Percentiles rank a stretch among this genome's conserved stretches.
These are phyloP conservation scores for Epizoanthus ramosus DNA, from an alignment of 92 coral and sea anemone species.

Conservation along the genomic window DNA sequence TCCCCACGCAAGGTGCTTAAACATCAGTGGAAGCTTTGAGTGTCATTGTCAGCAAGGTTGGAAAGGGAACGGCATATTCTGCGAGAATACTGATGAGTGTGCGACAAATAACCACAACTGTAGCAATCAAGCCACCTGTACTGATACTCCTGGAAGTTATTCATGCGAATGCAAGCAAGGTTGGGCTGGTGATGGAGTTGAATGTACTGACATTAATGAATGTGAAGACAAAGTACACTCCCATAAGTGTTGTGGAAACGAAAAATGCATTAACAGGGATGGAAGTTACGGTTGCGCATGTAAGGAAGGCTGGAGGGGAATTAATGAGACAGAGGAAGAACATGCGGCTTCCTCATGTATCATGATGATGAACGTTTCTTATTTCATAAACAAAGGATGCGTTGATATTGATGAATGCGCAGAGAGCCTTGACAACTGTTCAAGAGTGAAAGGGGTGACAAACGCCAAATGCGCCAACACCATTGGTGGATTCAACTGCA, in stretches of 20 bases:
- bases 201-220: conserved; percentile 60
- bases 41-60: conserved; percentile 66
- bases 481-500: conserved; percentile 59
- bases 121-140: conserved; percentile 49
- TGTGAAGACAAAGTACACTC: conserved; percentile 27
- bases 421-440: conserved; percentile 62
- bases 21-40: conserved; percentile 61
- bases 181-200: conserved; percentile 57
- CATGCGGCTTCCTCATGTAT: conserved; percentile 14
- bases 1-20: conserved; percentile 45
- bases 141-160: conserved; percentile 53
- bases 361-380: conserved; percentile 14
- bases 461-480: conserved; percentile 54
- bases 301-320: conserved; percentile 54
- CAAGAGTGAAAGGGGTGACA: conserved; percentile 43
- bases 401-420: conserved; percentile 63
- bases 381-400: conserved; percentile 23
- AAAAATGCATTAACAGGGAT: conserved; percentile 58
- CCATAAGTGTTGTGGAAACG: conserved; percentile 59
- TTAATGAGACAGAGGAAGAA: conserved; percentile 11
- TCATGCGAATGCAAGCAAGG: conserved; percentile 54
- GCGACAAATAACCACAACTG: conserved; percentile 45
- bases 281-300: conserved; percentile 63
- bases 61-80: conserved; percentile 67
- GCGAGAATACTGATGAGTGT: conserved; percentile 69